Conservation (phyloP, 2,113 vertebrate species). For the Scalopus aquaticus region DNA sequence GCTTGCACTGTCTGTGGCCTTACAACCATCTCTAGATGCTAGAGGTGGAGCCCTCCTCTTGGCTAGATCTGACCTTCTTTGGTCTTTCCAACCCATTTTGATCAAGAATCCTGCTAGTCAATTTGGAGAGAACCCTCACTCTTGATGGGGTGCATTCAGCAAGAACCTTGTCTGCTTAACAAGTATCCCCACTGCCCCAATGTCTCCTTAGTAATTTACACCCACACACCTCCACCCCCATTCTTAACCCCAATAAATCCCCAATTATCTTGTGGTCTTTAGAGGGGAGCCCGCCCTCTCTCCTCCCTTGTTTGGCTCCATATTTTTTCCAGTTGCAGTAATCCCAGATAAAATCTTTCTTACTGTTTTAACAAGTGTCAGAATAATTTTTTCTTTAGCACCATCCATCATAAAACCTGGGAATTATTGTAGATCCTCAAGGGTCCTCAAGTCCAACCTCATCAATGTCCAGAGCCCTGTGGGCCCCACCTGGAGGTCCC, state of each 20-base stretch:
- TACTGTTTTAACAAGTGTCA: background rate
- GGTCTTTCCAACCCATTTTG: background rate
- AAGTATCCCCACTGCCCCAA: background rate
- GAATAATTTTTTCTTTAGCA: background rate
- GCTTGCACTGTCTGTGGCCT: background rate
- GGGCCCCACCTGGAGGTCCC: accelerated
- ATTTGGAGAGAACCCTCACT: background rate
- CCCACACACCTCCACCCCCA: accelerated
- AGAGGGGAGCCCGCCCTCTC: background rate
- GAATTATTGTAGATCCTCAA: background rate
- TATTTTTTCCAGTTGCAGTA: background rate
- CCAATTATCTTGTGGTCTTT: background rate
- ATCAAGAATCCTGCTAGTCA: background rate
- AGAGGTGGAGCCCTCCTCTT: background rate
- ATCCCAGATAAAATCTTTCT: background rate
- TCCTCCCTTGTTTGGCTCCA: background rate
- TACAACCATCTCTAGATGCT: background rate
- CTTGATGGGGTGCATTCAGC: background rate
- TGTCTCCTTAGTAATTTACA: background rate
- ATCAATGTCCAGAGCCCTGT: accelerated
- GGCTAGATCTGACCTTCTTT: background rate
- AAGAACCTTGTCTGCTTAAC: background rate
- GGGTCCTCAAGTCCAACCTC: background rate
- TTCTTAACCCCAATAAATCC: too few relatives aligned
- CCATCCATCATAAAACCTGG: background rate